phyloP scores from a whole-genome alignment of 2,888 invertebrate species.

The Watsonalla cultraria region DNA sequence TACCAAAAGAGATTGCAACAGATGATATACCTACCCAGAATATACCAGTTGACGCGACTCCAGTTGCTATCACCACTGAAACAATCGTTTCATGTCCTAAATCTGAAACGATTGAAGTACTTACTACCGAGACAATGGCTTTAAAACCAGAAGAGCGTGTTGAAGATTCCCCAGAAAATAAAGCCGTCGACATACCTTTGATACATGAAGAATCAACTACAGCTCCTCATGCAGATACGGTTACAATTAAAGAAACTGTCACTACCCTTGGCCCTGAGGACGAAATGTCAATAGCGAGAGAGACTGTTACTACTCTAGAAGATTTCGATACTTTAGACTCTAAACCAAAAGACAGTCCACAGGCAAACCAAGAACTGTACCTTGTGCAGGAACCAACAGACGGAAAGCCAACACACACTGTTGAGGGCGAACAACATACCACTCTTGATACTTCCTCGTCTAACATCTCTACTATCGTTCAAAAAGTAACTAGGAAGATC shows the following conservation, averaged over 20 bases:
- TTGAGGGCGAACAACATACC: slow-evolving; percentile 42
- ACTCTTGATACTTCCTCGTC: slow-evolving; percentile 38
- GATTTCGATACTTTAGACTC: background rate
- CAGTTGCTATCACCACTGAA: too few species aligned
- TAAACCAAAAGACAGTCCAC: background rate
- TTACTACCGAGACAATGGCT: too few species aligned
- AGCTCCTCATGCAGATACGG: background rate
- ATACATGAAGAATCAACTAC: background rate
- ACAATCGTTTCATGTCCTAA: too few species aligned
- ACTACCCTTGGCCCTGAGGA: slow-evolving; percentile 10
- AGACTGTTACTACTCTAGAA: slow-evolving; percentile 15
- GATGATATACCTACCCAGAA: too few species aligned
- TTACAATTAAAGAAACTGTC: slow-evolving; percentile 7
- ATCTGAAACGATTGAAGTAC: too few species aligned
- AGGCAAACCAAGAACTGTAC: slow-evolving; percentile 24
- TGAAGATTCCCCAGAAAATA: background rate
- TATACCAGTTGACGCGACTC: too few species aligned
- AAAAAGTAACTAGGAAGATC: slow-evolving; percentile 86
- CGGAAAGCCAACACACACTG: slow-evolving; percentile 20
- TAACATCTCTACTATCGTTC: slow-evolving; percentile 81
- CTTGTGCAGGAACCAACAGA: slow-evolving; percentile 45
- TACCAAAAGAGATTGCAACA: too few species aligned
- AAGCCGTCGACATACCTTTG: background rate
- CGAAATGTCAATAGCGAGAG: slow-evolving; percentile 5
- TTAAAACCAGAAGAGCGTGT: background rate